Percentiles rank a stretch among this genome's conserved stretches.
Conservation (phyloP, 2,113 vertebrate genomes). For the Oreotrochilus melanogaster region DNA sequence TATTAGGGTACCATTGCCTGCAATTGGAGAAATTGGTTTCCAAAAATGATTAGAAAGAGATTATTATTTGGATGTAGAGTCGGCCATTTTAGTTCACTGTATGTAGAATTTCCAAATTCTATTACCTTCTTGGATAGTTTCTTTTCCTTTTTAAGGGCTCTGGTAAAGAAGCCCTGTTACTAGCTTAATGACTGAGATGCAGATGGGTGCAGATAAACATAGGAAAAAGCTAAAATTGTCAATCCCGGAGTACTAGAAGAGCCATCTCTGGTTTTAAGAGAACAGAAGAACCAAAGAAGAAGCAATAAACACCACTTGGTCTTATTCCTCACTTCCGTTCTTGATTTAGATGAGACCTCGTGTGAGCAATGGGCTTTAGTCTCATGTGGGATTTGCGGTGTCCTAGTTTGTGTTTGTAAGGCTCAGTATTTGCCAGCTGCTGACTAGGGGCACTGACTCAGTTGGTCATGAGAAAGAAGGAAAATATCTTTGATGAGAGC, state of each 20-base stretch:
- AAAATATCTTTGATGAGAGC: background rate
- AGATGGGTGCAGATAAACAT: background rate
- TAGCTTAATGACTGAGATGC: background rate
- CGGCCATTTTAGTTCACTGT: background rate
- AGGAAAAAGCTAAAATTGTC: background rate
- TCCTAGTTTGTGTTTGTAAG: background rate
- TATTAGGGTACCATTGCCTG: background rate
- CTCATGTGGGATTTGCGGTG: background rate
- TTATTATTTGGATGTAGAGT: background rate
- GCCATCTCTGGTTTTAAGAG: background rate
- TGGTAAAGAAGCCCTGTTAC: background rate
- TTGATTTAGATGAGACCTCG: background rate
- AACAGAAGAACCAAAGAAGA: background rate
- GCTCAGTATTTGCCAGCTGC: background rate
- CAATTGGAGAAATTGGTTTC: background rate
- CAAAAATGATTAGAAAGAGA: background rate
- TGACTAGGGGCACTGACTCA: constrained; percentile 37
- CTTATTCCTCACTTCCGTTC: background rate
- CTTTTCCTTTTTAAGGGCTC: background rate
- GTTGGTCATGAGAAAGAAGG: background rate
- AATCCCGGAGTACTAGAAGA: background rate
- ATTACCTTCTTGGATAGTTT: background rate
- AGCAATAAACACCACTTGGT: background rate
- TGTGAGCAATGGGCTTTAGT: background rate
- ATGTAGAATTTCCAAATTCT: background rate